Evolutionary conservation across 2,797 vertebrate genomes (phyloP).

Genomic region (Pitangus sulphuratus): DNA sequence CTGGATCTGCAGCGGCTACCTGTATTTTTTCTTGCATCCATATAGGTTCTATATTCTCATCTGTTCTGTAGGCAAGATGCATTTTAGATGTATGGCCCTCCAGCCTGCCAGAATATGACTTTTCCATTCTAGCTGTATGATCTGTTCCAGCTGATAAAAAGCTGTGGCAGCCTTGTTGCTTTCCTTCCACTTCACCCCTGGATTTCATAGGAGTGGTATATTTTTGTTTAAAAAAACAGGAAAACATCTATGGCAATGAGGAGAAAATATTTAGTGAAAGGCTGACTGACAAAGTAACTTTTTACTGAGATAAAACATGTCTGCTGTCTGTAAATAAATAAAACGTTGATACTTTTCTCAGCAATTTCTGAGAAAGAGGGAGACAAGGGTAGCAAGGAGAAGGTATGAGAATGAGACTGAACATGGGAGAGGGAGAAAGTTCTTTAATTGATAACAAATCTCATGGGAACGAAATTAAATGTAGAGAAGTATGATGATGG

Average conservation of each 20-base stretch:
- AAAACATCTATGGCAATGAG: neutral
- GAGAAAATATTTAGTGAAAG: neutral
- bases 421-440: neutral
- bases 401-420: neutral
- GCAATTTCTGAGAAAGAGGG: neutral
- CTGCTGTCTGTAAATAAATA: neutral
- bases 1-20: neutral
- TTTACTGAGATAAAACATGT: neutral
- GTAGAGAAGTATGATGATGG: neutral
- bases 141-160: conserved; percentile 6
- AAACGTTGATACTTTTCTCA: neutral
- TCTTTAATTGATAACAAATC: neutral
- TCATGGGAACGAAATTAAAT: neutral
- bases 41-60: neutral
- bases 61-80: too few species aligned
- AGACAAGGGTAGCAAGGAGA: neutral
- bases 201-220: neutral
- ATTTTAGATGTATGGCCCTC: neutral
- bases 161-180: neutral
- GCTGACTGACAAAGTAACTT: neutral
- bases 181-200: neutral
- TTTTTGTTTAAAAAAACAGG: conserved; percentile 24
- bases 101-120: neutral
- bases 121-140: neutral
- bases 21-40: neutral